These are phyloP conservation scores for Apodemia mormo DNA, from an alignment of 2,888 invertebrate species.

Conservation along the genomic window DNA sequence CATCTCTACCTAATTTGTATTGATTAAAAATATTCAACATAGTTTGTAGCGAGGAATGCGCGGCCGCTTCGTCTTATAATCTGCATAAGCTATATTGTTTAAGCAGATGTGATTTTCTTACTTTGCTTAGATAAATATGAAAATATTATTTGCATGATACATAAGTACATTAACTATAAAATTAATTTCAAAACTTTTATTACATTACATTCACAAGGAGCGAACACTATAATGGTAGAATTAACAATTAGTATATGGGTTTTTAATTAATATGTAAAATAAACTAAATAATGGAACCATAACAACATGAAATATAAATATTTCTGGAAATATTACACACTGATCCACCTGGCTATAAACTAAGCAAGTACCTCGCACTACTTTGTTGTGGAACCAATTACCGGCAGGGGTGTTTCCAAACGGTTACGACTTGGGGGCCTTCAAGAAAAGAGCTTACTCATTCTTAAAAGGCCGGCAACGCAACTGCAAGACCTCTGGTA, in stretches of 20 bases:
- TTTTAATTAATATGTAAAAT: neutral
- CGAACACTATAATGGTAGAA: no score
- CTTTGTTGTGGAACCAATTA: no score
- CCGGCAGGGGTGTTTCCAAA: no score
- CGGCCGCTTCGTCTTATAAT: conserved; percentile 30
- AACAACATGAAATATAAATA: neutral
- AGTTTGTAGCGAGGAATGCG: conserved; percentile 65
- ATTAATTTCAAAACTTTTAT: neutral
- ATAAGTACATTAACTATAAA: neutral
- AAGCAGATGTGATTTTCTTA: conserved; percentile 47
- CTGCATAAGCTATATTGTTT: conserved; percentile 59
- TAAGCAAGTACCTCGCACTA: no score
- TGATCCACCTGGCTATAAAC: no score
- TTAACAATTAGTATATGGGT: no score
- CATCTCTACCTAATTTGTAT: conserved; percentile 78
- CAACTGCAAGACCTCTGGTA: no score
- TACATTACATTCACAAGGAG: no score
- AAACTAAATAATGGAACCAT: neutral
- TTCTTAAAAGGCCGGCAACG: no score
- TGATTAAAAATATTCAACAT: conserved; percentile 82
- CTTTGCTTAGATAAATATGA: neutral
- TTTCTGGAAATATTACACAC: no score
- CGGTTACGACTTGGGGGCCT: no score
- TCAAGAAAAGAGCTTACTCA: no score
- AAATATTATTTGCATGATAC: neutral